Conservation (phyloP, 2,113 vertebrate species). For the Microcebus jonahi region DNA sequence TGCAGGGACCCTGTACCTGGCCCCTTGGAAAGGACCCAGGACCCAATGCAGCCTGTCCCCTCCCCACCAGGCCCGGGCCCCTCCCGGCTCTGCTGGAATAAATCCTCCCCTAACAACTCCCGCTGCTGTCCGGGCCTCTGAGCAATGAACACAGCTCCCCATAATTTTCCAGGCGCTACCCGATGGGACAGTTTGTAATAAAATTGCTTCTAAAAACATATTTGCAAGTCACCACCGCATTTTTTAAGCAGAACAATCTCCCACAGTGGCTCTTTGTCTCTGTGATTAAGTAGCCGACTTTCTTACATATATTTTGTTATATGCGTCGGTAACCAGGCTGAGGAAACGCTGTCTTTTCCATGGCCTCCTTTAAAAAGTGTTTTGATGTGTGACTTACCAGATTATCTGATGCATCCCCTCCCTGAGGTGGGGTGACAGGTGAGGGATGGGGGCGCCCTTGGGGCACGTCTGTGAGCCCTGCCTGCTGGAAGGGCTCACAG, state of each 20-base stretch:
- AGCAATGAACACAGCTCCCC: slow-evolving; percentile 73
- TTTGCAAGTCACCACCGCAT: slow-evolving; percentile 81
- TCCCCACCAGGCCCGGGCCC: neutral
- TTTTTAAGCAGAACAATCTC: slow-evolving; percentile 84
- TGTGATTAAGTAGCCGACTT: slow-evolving; percentile 82
- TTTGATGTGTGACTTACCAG: slow-evolving; percentile 76
- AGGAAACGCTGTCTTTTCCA: neutral
- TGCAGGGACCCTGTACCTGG: neutral
- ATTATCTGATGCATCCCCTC: slow-evolving; percentile 77
- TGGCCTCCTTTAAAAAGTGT: slow-evolving; percentile 71
- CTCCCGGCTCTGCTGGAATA: neutral
- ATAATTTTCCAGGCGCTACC: slow-evolving; percentile 74
- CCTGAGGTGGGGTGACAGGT: slow-evolving; percentile 51
- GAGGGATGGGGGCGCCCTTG: slow-evolving; percentile 71
- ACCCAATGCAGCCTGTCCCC: neutral
- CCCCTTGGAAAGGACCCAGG: neutral
- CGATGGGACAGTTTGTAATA: slow-evolving; percentile 82
- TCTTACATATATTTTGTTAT: slow-evolving; percentile 66
- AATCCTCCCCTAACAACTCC: slow-evolving; percentile 41
- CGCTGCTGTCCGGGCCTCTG: slow-evolving; percentile 48
- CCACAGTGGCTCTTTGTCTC: slow-evolving; percentile 74
- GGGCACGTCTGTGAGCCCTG: slow-evolving; percentile 66
- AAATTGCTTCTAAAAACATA: slow-evolving; percentile 84
- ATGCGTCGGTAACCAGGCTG: slow-evolving; percentile 59
- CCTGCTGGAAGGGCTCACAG: neutral